These are phyloP conservation scores for Lemur catta DNA, from an alignment of 2,797 vertebrate genomes.

Conservation along the genomic window DNA sequence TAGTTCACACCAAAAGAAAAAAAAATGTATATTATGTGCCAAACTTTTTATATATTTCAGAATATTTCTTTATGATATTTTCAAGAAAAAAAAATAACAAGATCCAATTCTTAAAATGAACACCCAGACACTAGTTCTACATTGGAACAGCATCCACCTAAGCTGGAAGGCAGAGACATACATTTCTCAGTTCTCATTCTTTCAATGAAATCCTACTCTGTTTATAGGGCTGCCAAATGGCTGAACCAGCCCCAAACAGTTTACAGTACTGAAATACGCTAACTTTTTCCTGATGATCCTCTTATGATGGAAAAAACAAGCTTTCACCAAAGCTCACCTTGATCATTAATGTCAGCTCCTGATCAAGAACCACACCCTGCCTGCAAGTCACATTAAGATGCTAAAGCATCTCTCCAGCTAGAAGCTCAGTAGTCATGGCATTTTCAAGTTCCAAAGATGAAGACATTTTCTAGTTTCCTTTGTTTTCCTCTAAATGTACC, in stretches of 20 bases:
- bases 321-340: slow-evolving; percentile 41
- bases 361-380: slow-evolving; percentile 44
- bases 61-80: slow-evolving; percentile 27
- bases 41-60: background rate
- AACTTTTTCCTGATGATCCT: slow-evolving; percentile 50
- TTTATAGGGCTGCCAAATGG: slow-evolving; percentile 51
- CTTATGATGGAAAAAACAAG: slow-evolving; percentile 59
- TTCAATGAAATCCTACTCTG: slow-evolving; percentile 39
- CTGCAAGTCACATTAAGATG: slow-evolving; percentile 49
- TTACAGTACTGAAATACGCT: slow-evolving; percentile 59
- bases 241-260: slow-evolving; percentile 37
- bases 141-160: background rate
- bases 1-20: background rate
- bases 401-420: background rate
- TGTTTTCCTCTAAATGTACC: background rate
- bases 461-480: background rate
- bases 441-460: background rate
- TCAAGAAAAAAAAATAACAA: slow-evolving; percentile 13
- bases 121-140: slow-evolving; percentile 17
- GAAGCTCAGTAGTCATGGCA: background rate
- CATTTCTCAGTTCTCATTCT: slow-evolving; percentile 46
- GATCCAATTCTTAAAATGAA: slow-evolving; percentile 37
- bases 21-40: background rate
- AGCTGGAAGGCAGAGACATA: slow-evolving; percentile 23
- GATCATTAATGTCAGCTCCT: slow-evolving; percentile 48